Evolutionary conservation across 2,113 vertebrate genomes (phyloP), one percentile per base, ranked within the genome.

Genomic region (Bombycilla garrulus): DNA sequence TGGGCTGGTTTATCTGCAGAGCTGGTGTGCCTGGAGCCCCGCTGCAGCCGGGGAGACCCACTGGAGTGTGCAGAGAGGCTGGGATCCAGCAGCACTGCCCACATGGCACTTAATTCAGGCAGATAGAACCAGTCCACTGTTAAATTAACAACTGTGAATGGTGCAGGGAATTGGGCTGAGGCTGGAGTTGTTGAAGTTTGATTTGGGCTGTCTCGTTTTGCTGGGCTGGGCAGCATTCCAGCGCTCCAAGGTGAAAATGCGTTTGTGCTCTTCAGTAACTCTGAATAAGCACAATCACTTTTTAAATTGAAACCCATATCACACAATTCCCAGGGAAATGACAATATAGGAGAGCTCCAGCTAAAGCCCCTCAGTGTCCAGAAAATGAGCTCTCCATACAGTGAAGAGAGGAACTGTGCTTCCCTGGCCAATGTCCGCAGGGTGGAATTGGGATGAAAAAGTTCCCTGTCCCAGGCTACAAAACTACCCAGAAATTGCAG

Each of bases 121-220:
- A 82, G 78, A 87, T 0, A 65, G 91, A 94, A 62, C 25, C 87
- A 95, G 78, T 31, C 35, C 87, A 69, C 23, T 93, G 87, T 88
- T 95, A 82, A 97, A 94, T 96, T 90, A 95, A 88, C 90, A 90
- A 61, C 78, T 80, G 89, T 26, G 91, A 86, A 31, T 0, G 2
- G 66, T 7, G 66, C 89, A 48, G 70, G 72, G 84, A 45, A 61
- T 12, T 69, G 87, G 79, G 93, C 47, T 47, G 90, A 48, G 3
- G 67, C 70, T 89, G 70, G 50, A 91, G 81, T 18, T 80, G 84
- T 31, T 82, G 33, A 50, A 90, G 89, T 90, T 82, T 67, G 91
- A 81, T 88, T 95, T 73, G 73, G 23, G 1, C 50, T 38, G 62
- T 66, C 79, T 94, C 12, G 0, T 83, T 91, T 62, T 67, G 25